A percentile compares a stretch with the other conserved stretches of the same genome.
Conservation (phyloP, 2,888 invertebrate species). For the Polydesmus complanatus region DNA sequence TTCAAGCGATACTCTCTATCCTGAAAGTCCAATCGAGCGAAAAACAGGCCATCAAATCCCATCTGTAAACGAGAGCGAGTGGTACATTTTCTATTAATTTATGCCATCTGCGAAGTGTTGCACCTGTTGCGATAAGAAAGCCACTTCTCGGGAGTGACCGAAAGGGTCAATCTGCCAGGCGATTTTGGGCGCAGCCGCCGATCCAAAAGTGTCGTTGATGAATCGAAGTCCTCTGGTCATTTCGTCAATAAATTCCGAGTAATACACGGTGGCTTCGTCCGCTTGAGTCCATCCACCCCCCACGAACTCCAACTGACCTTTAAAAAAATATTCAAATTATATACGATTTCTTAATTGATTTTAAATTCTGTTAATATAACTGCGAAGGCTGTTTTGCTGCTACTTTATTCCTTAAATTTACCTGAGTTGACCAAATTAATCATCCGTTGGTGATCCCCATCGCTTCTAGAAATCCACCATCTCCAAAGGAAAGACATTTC, state of each 20-base stretch:
- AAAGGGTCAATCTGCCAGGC: too few species aligned
- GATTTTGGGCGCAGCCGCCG: conserved; percentile 58
- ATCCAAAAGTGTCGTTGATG: conserved; percentile 52
- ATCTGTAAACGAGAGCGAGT: conserved; percentile 39
- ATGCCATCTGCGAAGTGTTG: too few species aligned
- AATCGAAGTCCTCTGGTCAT: conserved; percentile 52
- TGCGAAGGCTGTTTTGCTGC: too few species aligned
- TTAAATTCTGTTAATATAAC: too few species aligned
- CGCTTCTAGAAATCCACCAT: conserved; percentile 62
- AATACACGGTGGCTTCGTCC: conserved; percentile 28
- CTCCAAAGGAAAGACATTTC: conserved; percentile 78
- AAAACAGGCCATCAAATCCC: conserved; percentile 51
- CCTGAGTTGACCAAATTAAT: conserved; percentile 46
- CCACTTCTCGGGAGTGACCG: conserved; percentile 75
- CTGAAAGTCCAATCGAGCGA: conserved; percentile 63
- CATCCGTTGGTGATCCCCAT: conserved; percentile 44
- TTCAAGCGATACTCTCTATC: conserved; percentile 52
- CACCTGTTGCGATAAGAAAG: conserved; percentile 42
- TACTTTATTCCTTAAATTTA: too few species aligned
- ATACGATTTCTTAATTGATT: too few species aligned
- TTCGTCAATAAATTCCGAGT: conserved; percentile 53
- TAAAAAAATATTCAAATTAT: too few species aligned
- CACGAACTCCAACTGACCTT: conserved; percentile 26
- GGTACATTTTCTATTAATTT: neutral
- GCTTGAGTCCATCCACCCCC: conserved; percentile 29